phyloP scores from a whole-genome alignment of 2,113 vertebrate genomes.

The Corythornis madagascariensis region DNA sequence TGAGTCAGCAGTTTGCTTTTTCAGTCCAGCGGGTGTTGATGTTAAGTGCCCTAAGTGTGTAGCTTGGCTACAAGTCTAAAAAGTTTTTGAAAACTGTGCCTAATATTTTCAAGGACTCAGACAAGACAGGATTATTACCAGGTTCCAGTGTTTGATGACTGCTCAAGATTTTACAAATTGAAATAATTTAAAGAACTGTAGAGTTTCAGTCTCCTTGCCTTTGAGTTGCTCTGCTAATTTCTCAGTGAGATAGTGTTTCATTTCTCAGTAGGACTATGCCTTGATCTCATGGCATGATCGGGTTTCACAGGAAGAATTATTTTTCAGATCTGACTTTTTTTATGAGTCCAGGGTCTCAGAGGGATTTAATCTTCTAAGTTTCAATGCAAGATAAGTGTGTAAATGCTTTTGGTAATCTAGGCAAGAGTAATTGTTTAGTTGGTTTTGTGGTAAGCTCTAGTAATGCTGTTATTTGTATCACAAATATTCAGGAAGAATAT shows the following conservation, averaged over 20 bases:
- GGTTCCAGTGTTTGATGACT: not conserved
- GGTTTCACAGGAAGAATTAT: not conserved
- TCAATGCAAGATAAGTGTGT: not conserved
- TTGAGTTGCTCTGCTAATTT: not conserved
- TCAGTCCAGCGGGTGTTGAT: not conserved
- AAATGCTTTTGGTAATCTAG: not conserved
- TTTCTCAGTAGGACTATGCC: not conserved
- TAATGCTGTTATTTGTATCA: not conserved
- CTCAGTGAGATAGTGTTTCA: not conserved
- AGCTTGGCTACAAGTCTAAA: not conserved
- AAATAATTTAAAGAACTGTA: not conserved
- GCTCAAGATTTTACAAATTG: not conserved
- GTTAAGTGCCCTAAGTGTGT: not conserved
- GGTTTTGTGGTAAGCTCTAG: not conserved
- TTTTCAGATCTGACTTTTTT: not conserved
- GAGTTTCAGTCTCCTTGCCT: not conserved
- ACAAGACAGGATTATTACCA: not conserved
- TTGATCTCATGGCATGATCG: not conserved
- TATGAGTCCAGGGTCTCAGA: not conserved
- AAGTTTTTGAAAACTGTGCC: not conserved
- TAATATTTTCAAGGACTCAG: not conserved
- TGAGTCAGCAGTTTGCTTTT: not conserved
- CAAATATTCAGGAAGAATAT: not conserved
- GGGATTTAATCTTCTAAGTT: constrained; percentile 5
- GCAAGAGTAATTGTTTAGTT: not conserved